These are phyloP conservation scores for Eurystomus glaucurus DNA, from an alignment of 2,797 vertebrate species.

Conservation along the genomic window DNA sequence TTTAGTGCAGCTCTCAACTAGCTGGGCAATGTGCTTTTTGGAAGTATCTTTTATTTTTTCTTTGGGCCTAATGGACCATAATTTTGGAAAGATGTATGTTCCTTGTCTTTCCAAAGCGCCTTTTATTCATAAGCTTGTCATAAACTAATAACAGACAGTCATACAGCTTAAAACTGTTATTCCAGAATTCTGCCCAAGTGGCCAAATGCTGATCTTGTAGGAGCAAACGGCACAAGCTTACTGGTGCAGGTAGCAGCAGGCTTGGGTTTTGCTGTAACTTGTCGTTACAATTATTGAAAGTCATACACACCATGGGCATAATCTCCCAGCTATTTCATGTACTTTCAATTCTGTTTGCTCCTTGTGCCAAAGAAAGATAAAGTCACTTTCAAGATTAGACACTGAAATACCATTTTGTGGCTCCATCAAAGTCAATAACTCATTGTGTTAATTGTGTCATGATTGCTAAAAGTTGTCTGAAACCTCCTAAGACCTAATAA, in stretches of 20 bases:
- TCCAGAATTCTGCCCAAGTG: not conserved
- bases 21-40: not conserved
- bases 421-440: slow-evolving; percentile 77
- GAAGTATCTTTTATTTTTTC: not conserved
- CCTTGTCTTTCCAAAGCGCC: slow-evolving; percentile 24
- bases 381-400: slow-evolving; percentile 49
- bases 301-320: not conserved
- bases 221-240: not conserved
- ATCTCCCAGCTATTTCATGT: not conserved
- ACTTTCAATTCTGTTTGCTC: not conserved
- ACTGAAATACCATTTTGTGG: slow-evolving; percentile 44
- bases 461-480: slow-evolving; percentile 63
- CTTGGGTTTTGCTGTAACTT: not conserved
- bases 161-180: not conserved
- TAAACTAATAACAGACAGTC: not conserved
- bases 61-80: not conserved
- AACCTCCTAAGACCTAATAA: slow-evolving; percentile 9
- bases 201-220: not conserved
- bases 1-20: slow-evolving; percentile 2
- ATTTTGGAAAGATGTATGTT: not conserved
- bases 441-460: slow-evolving; percentile 50
- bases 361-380: slow-evolving; percentile 33
- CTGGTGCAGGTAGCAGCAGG: not conserved
- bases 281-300: not conserved
- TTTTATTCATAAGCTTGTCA: not conserved